These are phyloP conservation scores for Tupaia tana DNA, from an alignment of 2,113 vertebrate genomes.

Conservation along the genomic window DNA sequence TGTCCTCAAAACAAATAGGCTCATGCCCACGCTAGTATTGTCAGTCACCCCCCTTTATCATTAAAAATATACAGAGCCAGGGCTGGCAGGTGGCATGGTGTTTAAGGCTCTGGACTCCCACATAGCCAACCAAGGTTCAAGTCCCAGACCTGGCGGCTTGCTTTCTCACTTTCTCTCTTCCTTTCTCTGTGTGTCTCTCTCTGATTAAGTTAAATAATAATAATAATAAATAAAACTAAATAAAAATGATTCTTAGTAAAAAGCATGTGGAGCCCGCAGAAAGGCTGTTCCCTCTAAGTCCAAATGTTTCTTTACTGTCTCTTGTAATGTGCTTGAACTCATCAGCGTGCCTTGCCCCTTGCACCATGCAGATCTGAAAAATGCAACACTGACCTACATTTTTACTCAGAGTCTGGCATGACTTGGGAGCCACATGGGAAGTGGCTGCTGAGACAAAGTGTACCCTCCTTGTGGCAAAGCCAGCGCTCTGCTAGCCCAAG, in stretches of 20 bases:
- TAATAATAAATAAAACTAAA: too few species aligned
- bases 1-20: neutral
- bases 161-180: too few species aligned
- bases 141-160: too few species aligned
- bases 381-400: constrained; percentile 48
- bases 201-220: too few species aligned
- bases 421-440: neutral
- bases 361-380: neutral
- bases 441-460: constrained; percentile 3
- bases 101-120: too few species aligned
- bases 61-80: constrained; percentile 50
- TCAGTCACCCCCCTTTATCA: neutral
- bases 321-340: constrained; percentile 6
- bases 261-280: neutral
- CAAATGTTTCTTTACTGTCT: neutral
- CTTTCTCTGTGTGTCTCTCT: too few species aligned
- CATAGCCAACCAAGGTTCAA: too few species aligned
- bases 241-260: too few species aligned
- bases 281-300: neutral
- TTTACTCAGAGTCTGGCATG: neutral
- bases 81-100: too few species aligned
- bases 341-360: neutral
- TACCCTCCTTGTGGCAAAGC: neutral
- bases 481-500: neutral
- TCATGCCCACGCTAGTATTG: neutral